These are phyloP conservation scores for Drosophila stalkeri DNA, from an alignment of 2,888 invertebrate genomes.

Conservation along the genomic window DNA sequence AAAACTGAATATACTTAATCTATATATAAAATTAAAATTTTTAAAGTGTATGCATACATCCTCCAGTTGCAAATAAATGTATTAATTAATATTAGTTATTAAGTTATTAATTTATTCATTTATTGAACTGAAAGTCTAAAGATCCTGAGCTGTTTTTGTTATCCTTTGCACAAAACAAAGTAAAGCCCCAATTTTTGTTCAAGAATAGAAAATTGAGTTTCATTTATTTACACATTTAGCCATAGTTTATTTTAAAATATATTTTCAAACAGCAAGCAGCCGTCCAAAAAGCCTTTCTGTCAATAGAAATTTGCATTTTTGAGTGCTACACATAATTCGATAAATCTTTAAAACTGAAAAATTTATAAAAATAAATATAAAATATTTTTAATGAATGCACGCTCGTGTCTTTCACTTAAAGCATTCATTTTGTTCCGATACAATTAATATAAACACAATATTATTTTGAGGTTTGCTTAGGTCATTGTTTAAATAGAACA, in stretches of 20 bases:
- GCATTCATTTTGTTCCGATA: background rate
- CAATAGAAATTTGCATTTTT: constrained; percentile 41
- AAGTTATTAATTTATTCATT: too few species aligned
- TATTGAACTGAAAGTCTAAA: too few species aligned
- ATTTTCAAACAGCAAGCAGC: background rate
- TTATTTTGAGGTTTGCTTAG: constrained; percentile 7
- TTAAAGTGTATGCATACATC: too few species aligned
- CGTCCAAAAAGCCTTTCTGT: background rate
- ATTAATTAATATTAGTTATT: too few species aligned
- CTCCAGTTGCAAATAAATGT: too few species aligned
- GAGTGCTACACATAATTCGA: background rate
- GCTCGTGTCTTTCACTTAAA: constrained; percentile 21
- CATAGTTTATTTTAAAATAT: background rate
- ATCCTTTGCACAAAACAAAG: too few species aligned
- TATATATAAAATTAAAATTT: too few species aligned
- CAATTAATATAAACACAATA: background rate
- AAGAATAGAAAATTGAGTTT: too few species aligned
- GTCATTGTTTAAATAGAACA: constrained; percentile 5
- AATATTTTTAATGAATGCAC: constrained; percentile 38
- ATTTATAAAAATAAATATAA: background rate
- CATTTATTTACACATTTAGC: background rate
- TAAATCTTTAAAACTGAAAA: background rate
- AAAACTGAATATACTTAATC: too few species aligned
- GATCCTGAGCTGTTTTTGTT: too few species aligned
- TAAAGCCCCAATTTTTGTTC: too few species aligned